Evolutionary conservation across 2,113 vertebrate species (phyloP).

Genomic region (Monarcha castaneiventris): DNA sequence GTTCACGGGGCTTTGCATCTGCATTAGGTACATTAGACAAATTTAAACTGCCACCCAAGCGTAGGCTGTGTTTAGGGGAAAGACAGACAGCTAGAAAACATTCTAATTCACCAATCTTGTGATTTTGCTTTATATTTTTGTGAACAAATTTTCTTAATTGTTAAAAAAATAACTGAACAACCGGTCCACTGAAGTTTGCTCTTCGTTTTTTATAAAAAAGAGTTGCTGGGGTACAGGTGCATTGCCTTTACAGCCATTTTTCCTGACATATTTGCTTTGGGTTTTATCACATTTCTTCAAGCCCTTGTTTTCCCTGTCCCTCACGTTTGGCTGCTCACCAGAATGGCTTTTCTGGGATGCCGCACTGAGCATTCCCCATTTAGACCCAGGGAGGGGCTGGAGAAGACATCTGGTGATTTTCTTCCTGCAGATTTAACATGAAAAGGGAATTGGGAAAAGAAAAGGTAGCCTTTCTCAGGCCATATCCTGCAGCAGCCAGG

Average conservation of each 20-base stretch:
- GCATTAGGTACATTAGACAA: background rate
- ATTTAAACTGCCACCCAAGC: background rate
- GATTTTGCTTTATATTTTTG: background rate
- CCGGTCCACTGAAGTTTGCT: background rate
- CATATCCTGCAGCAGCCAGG: constrained; percentile 3
- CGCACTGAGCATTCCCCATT: background rate
- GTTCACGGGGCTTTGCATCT: background rate
- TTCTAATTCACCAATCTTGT: background rate
- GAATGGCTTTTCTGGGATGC: background rate
- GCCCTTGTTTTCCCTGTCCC: background rate
- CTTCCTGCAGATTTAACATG: background rate
- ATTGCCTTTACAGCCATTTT: background rate
- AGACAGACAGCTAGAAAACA: background rate
- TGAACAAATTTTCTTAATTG: background rate
- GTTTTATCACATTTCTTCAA: background rate
- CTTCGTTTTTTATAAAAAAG: background rate
- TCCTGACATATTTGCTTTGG: background rate
- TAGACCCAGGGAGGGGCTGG: background rate
- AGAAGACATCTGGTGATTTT: constrained; percentile 25
- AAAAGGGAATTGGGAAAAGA: constrained; percentile 1
- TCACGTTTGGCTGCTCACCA: background rate
- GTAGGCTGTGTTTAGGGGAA: background rate
- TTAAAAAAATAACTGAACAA: background rate
- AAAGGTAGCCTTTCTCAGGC: constrained; percentile 27
- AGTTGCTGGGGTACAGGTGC: background rate